A percentile compares a stretch with the other conserved stretches of the same genome.
Conservation (phyloP, 2,797 vertebrate genomes). For the Brachyalestes nurse region DNA sequence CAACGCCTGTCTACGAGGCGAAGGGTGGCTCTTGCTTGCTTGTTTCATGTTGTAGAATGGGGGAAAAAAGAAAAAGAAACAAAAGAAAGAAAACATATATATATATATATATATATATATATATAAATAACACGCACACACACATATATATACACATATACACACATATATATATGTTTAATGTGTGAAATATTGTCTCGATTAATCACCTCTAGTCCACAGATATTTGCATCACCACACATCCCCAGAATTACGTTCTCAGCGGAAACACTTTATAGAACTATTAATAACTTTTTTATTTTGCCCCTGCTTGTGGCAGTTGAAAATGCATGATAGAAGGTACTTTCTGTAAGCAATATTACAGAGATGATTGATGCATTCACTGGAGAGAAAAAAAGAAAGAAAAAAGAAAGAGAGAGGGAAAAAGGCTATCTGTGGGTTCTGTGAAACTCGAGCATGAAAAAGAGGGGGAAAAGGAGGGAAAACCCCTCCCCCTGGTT, state of each 20-base stretch:
- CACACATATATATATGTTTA: too few species aligned
- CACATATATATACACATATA: not conserved
- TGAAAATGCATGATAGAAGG: conserved; percentile 56
- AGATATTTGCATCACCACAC: conserved; percentile 54
- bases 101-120: too few species aligned
- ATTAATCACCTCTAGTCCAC: conserved; percentile 53
- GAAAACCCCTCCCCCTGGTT: conserved; percentile 62
- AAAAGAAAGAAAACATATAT: not conserved
- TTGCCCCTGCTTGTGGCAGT: conserved; percentile 52
- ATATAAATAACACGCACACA: too few species aligned
- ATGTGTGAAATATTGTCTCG: conserved; percentile 29
- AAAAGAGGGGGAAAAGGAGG: conserved; percentile 28
- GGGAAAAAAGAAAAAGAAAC: conserved; percentile 4
- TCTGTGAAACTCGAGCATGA: conserved; percentile 55
- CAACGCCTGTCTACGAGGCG: not conserved
- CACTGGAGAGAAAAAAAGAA: not conserved
- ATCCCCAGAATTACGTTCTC: conserved; percentile 54
- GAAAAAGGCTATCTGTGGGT: conserved; percentile 58
- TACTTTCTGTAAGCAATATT: conserved; percentile 63
- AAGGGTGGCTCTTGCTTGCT: not conserved
- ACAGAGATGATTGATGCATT: conserved; percentile 60
- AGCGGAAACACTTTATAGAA: conserved; percentile 61
- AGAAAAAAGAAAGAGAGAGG: not conserved
- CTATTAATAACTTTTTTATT: conserved; percentile 65
- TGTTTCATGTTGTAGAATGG: not conserved